phyloP scores from a whole-genome alignment of 2,113 vertebrate genomes.

The Salminus brasiliensis region DNA sequence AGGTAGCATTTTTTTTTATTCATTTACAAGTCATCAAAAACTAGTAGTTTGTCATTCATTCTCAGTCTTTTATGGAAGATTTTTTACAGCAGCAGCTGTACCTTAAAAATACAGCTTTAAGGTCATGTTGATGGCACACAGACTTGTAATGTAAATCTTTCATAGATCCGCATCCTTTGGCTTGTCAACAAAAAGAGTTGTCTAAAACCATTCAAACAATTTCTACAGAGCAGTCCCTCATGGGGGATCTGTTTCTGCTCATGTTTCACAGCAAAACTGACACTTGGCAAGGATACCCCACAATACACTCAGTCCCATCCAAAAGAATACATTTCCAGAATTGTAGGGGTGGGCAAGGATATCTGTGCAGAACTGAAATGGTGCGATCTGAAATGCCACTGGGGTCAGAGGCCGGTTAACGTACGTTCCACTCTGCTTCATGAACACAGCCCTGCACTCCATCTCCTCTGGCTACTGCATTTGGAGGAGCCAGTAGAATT shows the following conservation, averaged over 20 bases:
- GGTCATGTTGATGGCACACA: too few species aligned
- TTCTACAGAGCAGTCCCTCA: not conserved
- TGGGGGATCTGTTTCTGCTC: not conserved
- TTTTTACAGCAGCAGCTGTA: too few species aligned
- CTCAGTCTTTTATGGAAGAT: too few species aligned
- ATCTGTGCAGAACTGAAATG: not conserved
- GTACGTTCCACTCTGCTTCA: slow-evolving; percentile 16
- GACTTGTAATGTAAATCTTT: too few species aligned
- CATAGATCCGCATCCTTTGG: too few species aligned
- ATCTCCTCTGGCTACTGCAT: not conserved
- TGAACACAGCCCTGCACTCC: not conserved
- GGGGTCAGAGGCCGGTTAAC: slow-evolving; percentile 47
- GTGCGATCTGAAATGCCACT: not conserved
- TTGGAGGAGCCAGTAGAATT: not conserved
- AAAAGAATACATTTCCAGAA: not conserved
- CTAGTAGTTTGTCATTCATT: too few species aligned
- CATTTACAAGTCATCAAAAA: too few species aligned
- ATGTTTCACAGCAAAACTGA: not conserved
- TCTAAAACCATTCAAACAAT: not conserved
- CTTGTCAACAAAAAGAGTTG: too few species aligned
- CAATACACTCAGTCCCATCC: not conserved
- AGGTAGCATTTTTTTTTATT: too few species aligned
- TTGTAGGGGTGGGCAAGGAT: not conserved
- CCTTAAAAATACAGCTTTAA: too few species aligned
- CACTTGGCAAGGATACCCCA: not conserved